phyloP scores from a whole-genome alignment of 2,797 vertebrate genomes.

The Siniperca obscura region DNA sequence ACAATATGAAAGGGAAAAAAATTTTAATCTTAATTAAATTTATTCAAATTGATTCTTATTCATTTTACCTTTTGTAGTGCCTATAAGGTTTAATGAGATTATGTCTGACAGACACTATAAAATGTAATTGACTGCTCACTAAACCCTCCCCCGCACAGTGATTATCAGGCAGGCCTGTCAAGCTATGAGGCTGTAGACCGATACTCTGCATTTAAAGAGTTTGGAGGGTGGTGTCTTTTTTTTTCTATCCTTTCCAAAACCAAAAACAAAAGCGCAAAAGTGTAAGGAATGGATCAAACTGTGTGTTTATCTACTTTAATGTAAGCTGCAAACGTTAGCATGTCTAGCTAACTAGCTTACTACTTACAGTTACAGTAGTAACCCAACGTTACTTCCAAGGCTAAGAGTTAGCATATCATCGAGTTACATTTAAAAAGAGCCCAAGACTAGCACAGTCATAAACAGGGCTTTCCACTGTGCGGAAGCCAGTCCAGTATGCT shows the following conservation, averaged over 20 bases:
- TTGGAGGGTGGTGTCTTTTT: neutral
- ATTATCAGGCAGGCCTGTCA: neutral
- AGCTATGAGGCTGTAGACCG: neutral
- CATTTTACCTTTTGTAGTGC: neutral
- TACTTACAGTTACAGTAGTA: neutral
- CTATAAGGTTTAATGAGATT: neutral
- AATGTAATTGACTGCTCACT: neutral
- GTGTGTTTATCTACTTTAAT: neutral
- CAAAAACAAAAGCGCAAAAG: neutral
- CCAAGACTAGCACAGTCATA: too few relatives aligned
- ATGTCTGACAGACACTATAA: neutral
- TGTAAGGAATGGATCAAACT: neutral
- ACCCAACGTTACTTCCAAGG: neutral
- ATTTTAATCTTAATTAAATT: neutral
- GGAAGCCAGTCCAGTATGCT: neutral
- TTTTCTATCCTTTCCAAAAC: neutral
- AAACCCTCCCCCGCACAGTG: neutral
- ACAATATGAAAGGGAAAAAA: neutral
- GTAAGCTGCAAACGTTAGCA: neutral
- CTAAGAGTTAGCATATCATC: neutral
- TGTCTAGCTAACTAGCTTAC: neutral
- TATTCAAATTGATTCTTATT: conserved; percentile 1
- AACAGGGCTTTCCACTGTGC: too few relatives aligned
- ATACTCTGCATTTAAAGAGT: neutral
- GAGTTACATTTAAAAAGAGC: neutral